These are phyloP conservation scores for Takifugu ocellatus DNA, from an alignment of 2,797 vertebrate species.

Conservation along the genomic window DNA sequence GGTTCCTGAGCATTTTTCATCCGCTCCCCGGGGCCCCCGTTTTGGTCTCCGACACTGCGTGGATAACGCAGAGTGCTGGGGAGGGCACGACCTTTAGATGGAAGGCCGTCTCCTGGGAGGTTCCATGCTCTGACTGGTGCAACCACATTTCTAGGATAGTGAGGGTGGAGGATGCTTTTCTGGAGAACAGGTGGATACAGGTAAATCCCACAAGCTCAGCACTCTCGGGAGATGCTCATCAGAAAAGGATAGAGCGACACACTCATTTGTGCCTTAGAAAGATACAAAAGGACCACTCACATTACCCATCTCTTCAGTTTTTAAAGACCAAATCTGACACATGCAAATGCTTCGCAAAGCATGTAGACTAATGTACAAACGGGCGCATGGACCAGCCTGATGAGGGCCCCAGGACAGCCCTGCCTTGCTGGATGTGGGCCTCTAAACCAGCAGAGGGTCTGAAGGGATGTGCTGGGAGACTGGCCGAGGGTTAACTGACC, in stretches of 20 bases:
- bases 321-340: conserved; percentile 29
- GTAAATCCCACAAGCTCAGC: conserved; percentile 56
- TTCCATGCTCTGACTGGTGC: conserved; percentile 3
- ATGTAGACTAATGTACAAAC: conserved; percentile 2
- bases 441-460: conserved; percentile 59
- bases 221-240: conserved; percentile 45
- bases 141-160: conserved; percentile 5
- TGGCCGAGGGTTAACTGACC: conserved; percentile 55
- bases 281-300: background rate
- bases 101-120: conserved; percentile 31
- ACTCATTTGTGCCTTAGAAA: background rate
- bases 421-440: conserved; percentile 45
- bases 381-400: conserved; percentile 4
- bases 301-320: conserved; percentile 7
- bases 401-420: conserved; percentile 30
- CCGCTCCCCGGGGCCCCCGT: background rate
- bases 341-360: conserved; percentile 36
- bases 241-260: conserved; percentile 30
- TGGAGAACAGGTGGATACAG: conserved; percentile 43
- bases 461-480: conserved; percentile 51
- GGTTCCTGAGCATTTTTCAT: conserved; percentile 7
- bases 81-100: conserved; percentile 21
- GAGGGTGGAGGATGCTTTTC: conserved; percentile 13
- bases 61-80: conserved; percentile 2
- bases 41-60: conserved; percentile 7